Evolutionary conservation across 2,113 vertebrate species (phyloP).

Genomic region (Bostrychus sinensis): DNA sequence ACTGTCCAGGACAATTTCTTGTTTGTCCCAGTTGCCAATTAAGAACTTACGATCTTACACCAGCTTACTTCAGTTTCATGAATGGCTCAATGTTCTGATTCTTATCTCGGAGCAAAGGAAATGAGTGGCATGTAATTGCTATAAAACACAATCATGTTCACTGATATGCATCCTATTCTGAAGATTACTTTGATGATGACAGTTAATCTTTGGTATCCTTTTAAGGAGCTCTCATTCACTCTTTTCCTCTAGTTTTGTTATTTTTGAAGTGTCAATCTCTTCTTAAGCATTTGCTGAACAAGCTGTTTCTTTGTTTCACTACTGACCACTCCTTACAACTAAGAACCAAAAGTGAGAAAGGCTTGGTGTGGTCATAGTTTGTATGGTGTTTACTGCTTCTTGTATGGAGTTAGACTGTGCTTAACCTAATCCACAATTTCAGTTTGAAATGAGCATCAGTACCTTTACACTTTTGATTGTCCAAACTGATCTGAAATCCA

Average conservation of each 20-base stretch:
- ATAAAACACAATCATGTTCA: slow-evolving; percentile 66
- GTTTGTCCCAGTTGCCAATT: slow-evolving; percentile 10
- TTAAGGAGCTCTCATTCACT: slow-evolving; percentile 35
- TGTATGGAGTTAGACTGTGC: too few species aligned
- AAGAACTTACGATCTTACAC: slow-evolving; percentile 13
- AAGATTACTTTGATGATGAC: slow-evolving; percentile 37
- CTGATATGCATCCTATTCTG: slow-evolving; percentile 58
- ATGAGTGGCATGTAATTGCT: slow-evolving; percentile 59
- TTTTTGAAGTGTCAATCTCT: slow-evolving; percentile 8
- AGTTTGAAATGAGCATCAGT: too few species aligned
- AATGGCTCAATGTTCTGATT: slow-evolving; percentile 57
- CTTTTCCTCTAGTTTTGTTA: slow-evolving; percentile 15
- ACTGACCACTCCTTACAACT: slow-evolving; percentile 16
- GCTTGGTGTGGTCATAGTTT: not conserved
- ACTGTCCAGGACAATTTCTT: not conserved
- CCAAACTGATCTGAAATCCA: not conserved
- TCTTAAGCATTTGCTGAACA: slow-evolving; percentile 48
- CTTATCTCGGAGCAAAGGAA: slow-evolving; percentile 52
- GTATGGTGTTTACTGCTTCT: not conserved
- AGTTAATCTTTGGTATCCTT: slow-evolving; percentile 60
- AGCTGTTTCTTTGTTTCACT: slow-evolving; percentile 32
- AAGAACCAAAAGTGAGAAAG: not conserved
- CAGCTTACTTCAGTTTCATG: slow-evolving; percentile 52
- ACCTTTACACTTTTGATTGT: not conserved
- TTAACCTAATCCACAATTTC: too few species aligned